A percentile compares a stretch with the other conserved stretches of the same genome.
Evolutionary conservation across 2,888 invertebrate species (phyloP).

Genomic region (Podotricha telesiphe): DNA sequence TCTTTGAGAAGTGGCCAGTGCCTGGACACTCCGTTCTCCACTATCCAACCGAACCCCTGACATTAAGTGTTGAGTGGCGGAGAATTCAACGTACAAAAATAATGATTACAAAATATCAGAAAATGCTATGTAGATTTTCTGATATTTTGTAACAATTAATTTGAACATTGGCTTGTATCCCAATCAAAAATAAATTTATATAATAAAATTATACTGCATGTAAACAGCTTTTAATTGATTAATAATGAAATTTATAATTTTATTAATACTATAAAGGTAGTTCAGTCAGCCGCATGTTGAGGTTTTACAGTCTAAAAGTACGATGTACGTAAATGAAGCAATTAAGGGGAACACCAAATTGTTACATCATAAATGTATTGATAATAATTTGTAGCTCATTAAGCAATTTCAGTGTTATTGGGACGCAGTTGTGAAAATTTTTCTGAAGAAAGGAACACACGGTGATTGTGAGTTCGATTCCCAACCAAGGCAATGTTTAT

Average conservation of each 20-base stretch:
- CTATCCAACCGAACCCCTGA: no score
- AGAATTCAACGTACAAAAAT: no score
- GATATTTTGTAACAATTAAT: no score
- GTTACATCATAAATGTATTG: conserved; percentile 8
- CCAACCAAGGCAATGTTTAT: no score
- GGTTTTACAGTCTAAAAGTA: conserved; percentile 26
- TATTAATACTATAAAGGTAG: conserved; percentile 15
- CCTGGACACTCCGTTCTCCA: no score
- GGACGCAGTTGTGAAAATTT: no score
- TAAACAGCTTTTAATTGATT: conserved; percentile 17
- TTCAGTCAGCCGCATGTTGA: conserved; percentile 12
- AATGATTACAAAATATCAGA: neutral
- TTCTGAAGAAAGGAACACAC: no score
- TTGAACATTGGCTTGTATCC: neutral
- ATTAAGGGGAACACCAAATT: conserved; percentile 3
- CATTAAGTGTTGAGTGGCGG: no score
- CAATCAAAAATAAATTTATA: conserved; percentile 1
- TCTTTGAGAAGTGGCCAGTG: no score
- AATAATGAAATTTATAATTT: conserved; percentile 9
- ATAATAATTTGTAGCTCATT: neutral
- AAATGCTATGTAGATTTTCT: neutral
- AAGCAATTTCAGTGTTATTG: neutral
- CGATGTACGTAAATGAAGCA: conserved; percentile 14
- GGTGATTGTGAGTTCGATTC: no score
- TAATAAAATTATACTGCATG: neutral